A percentile compares a stretch with the other conserved stretches of the same genome.
Conservation (phyloP, 2,888 invertebrate genomes). For the Nemotelus nigrinus region DNA sequence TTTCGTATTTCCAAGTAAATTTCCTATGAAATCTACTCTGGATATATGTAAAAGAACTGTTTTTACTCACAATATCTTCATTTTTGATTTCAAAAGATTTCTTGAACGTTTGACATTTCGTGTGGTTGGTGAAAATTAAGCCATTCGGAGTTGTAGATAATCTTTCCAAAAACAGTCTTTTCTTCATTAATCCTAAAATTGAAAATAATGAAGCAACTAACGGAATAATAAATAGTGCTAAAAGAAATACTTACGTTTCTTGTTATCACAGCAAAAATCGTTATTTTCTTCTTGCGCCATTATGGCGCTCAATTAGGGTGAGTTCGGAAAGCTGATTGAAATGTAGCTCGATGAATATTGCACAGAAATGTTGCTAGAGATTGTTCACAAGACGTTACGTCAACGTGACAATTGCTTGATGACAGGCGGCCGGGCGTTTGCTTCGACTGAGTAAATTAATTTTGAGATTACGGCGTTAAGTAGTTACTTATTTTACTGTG, state of each 20-base stretch:
- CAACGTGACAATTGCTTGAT: no score
- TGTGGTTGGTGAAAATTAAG: constrained; percentile 21
- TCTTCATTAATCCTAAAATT: constrained; percentile 31
- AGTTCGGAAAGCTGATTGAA: constrained; percentile 10
- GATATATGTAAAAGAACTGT: no score
- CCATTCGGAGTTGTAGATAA: constrained; percentile 19
- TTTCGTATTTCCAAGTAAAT: no score
- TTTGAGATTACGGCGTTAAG: no score
- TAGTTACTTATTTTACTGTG: no score
- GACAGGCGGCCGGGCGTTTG: no score
- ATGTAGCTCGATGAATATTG: background rate
- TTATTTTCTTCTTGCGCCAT: background rate
- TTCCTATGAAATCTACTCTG: no score
- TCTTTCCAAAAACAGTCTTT: background rate
- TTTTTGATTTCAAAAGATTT: constrained; percentile 38
- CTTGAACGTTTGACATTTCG: constrained; percentile 9
- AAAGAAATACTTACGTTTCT: constrained; percentile 36
- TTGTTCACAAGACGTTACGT: background rate
- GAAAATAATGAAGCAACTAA: background rate
- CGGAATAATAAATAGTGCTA: background rate
- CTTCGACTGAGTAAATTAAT: no score
- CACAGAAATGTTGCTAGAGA: constrained; percentile 26
- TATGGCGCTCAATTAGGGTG: background rate
- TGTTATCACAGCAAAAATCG: constrained; percentile 40
- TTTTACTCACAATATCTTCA: constrained; percentile 36